phyloP scores from a whole-genome alignment of 1,140 invertebrate genomes.

The Cydia strobilella region DNA sequence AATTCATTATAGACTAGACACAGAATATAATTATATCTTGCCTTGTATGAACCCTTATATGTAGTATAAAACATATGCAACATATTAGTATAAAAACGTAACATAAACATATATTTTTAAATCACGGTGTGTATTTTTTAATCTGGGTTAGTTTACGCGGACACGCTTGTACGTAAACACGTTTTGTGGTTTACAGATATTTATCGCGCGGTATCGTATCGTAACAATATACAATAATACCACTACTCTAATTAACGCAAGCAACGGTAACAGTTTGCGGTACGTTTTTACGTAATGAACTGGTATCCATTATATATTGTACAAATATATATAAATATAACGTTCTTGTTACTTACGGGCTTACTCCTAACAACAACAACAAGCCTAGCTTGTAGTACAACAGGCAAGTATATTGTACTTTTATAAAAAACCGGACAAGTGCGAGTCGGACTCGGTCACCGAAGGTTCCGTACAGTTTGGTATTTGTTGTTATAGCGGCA shows the following conservation, averaged over 20 bases:
- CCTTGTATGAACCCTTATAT: too few species aligned
- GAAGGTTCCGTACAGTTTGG: too few species aligned
- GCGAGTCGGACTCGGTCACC: too few species aligned
- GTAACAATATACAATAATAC: neutral
- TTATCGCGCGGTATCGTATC: neutral
- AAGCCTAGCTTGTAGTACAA: too few species aligned
- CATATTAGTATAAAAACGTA: neutral
- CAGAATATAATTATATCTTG: neutral
- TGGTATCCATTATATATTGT: too few species aligned
- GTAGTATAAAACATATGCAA: neutral
- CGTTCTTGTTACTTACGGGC: too few species aligned
- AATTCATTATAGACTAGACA: neutral
- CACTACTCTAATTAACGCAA: constrained; percentile 1
- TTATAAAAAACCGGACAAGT: too few species aligned
- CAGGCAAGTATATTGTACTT: too few species aligned
- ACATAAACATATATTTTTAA: neutral
- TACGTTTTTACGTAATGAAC: too few species aligned
- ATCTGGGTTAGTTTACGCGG: neutral
- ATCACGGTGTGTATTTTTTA: neutral
- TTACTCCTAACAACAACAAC: too few species aligned
- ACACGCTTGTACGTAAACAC: constrained; percentile 2
- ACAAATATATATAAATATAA: too few species aligned
- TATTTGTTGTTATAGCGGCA: too few species aligned
- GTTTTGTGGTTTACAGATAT: constrained; percentile 9
- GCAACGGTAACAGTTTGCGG: neutral